Conservation (phyloP, 2,888 invertebrate genomes). For the Willowsia nigromaculata region DNA sequence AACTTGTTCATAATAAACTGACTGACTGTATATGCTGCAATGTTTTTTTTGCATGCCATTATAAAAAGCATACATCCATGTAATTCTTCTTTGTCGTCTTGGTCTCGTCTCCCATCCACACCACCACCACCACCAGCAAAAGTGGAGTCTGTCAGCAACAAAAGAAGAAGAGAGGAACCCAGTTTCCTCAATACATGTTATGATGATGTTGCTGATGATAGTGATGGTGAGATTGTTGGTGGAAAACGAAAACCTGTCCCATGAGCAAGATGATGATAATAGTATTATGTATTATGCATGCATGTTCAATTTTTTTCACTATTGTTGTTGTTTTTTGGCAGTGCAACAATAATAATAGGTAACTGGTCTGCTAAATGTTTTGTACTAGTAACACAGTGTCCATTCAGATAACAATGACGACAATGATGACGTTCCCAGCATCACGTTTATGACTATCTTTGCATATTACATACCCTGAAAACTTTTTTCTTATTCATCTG, state of each 20-base stretch:
- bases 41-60: constrained; percentile 42
- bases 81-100: neutral
- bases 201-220: constrained; percentile 12
- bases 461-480: neutral
- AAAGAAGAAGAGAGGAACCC: constrained; percentile 62
- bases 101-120: constrained; percentile 37
- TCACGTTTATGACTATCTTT: neutral
- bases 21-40: neutral
- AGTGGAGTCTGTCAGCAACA: neutral
- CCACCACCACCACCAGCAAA: neutral
- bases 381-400: constrained; percentile 18
- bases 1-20: neutral
- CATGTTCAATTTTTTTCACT: constrained; percentile 14
- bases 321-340: constrained; percentile 45
- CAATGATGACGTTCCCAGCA: neutral
- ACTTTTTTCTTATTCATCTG: neutral
- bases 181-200: constrained; percentile 66
- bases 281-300: constrained; percentile 27
- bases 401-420: neutral
- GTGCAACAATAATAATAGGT: neutral
- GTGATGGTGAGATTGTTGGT: constrained; percentile 9
- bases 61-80: constrained; percentile 9
- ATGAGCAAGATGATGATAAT: constrained; percentile 3
- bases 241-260: constrained; percentile 59
- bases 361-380: constrained; percentile 32